Conservation (phyloP, 2,888 invertebrate species). For the Epinotia brunnichana region DNA sequence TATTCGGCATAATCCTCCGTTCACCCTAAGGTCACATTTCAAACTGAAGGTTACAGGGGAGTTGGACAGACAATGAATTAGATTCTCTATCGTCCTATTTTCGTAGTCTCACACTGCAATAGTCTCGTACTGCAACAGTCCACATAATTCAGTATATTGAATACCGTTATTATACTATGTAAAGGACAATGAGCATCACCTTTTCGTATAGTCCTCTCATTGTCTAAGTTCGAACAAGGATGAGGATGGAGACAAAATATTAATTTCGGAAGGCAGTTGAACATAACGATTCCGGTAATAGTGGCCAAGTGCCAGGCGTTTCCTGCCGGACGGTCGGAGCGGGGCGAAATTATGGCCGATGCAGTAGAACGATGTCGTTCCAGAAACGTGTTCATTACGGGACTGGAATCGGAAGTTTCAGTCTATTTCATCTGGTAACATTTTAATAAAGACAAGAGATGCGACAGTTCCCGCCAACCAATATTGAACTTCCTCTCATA, state of each 20-base stretch:
- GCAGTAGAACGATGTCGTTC: conserved; percentile 15
- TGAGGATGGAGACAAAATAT: conserved; percentile 13
- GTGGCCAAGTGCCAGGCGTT: conserved; percentile 28
- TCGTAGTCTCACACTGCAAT: neutral
- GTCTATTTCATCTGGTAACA: conserved; percentile 3
- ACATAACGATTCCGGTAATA: conserved; percentile 27
- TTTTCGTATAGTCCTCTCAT: neutral
- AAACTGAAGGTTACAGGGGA: conserved; percentile 27
- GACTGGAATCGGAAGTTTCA: conserved; percentile 9
- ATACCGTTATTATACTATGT: neutral
- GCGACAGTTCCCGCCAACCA: neutral
- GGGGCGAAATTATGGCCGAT: conserved; percentile 18
- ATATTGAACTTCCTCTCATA: neutral
- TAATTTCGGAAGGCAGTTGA: conserved; percentile 19
- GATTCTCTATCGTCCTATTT: neutral
- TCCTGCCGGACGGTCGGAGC: conserved; percentile 16
- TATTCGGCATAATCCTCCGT: conserved; percentile 30
- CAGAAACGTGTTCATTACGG: conserved; percentile 4
- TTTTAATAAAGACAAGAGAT: neutral
- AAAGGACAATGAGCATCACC: neutral
- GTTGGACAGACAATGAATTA: neutral
- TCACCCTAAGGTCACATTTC: conserved; percentile 32
- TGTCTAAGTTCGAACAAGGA: conserved; percentile 9
- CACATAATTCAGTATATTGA: neutral
- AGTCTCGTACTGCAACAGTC: neutral